Evolutionary conservation across 2,888 invertebrate species (phyloP).

Genomic region (Ochlodes sylvanus): DNA sequence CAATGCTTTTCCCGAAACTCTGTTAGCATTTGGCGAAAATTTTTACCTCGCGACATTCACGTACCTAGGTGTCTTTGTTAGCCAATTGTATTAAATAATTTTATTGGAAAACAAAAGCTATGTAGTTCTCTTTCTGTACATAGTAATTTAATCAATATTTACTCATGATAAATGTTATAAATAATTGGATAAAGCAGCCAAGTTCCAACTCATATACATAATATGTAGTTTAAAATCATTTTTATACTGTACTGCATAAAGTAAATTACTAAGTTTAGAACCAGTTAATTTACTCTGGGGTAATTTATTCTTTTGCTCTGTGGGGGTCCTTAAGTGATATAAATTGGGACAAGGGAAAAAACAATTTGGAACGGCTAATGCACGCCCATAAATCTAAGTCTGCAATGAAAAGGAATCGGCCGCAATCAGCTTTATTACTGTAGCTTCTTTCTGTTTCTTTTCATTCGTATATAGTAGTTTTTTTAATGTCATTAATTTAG

Average conservation of each 20-base stretch:
- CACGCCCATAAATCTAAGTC: constrained; percentile 58
- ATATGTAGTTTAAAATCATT: too few relatives aligned
- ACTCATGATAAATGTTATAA: too few relatives aligned
- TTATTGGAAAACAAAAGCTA: too few relatives aligned
- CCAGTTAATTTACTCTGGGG: constrained; percentile 9
- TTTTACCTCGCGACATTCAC: too few relatives aligned
- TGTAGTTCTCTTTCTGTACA: too few relatives aligned
- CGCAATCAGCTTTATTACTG: constrained; percentile 62
- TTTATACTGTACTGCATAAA: background rate
- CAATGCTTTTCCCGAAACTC: too few relatives aligned
- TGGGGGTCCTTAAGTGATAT: constrained; percentile 35
- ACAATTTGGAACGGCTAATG: constrained; percentile 31
- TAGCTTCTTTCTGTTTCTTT: constrained; percentile 70
- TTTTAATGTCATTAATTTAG: background rate
- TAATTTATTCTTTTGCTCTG: constrained; percentile 13
- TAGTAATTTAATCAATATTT: too few relatives aligned
- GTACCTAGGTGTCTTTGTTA: too few relatives aligned
- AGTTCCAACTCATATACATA: too few relatives aligned
- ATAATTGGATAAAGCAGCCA: too few relatives aligned
- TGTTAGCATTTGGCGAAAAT: too few relatives aligned
- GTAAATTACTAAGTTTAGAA: constrained; percentile 9
- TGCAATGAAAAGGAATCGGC: constrained; percentile 61
- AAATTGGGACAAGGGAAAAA: constrained; percentile 37
- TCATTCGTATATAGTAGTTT: constrained; percentile 63
- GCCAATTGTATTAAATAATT: too few relatives aligned